Conservation (phyloP, 2,113 vertebrate genomes). For the Drymodes brunneopygia region DNA sequence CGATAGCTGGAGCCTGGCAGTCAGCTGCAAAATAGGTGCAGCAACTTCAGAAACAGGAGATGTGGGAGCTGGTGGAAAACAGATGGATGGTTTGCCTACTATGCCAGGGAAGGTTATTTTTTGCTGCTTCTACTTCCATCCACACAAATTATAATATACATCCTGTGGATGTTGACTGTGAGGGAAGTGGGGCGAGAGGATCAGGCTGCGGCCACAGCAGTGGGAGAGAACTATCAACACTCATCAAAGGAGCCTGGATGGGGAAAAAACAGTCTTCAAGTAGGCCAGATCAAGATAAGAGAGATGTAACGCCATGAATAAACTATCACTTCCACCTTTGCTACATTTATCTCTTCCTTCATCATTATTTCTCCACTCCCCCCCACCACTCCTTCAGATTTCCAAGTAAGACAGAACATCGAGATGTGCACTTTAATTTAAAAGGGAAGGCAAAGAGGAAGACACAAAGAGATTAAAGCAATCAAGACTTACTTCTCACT, state of each 20-base stretch:
- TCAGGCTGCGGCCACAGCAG: slow-evolving; percentile 60
- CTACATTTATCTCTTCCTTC: slow-evolving; percentile 46
- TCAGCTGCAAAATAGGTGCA: slow-evolving; percentile 56
- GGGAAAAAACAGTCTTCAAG: slow-evolving; percentile 33
- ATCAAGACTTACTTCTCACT: not conserved
- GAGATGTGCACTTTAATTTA: slow-evolving; percentile 17
- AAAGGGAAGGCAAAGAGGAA: slow-evolving; percentile 5
- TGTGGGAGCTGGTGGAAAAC: slow-evolving; percentile 78
- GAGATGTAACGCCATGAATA: slow-evolving; percentile 41
- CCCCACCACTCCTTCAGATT: slow-evolving; percentile 53
- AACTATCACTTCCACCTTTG: slow-evolving; percentile 65
- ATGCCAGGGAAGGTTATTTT: slow-evolving; percentile 50
- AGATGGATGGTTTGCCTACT: slow-evolving; percentile 50
- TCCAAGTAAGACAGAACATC: slow-evolving; percentile 34
- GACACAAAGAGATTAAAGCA: not conserved
- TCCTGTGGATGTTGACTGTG: slow-evolving; percentile 41
- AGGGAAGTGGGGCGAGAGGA: slow-evolving; percentile 76
- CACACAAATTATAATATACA: slow-evolving; percentile 26
- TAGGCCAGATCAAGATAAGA: slow-evolving; percentile 59
- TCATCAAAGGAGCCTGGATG: slow-evolving; percentile 36
- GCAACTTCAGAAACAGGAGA: slow-evolving; percentile 84
- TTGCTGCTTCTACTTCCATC: slow-evolving; percentile 41
- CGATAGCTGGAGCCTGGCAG: not conserved
- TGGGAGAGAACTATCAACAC: slow-evolving; percentile 71
- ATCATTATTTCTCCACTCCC: slow-evolving; percentile 51